Conservation (phyloP, 2,888 invertebrate genomes). For the Girardia tigrina region DNA sequence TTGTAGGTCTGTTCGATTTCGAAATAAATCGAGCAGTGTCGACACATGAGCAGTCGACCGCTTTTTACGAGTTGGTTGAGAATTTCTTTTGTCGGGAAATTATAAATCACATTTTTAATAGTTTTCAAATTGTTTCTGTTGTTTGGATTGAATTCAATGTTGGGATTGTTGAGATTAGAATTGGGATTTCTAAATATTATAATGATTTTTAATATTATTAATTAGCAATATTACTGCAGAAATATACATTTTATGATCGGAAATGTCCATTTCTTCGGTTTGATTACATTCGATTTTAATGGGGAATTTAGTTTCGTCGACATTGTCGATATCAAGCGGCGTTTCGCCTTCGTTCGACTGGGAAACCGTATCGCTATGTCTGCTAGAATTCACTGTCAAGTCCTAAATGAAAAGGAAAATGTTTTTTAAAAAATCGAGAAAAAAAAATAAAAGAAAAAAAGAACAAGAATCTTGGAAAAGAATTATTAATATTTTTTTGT, state of each 20-base stretch:
- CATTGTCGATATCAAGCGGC: slow-evolving; percentile 1
- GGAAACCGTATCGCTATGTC: slow-evolving; percentile 15
- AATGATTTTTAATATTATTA: background rate
- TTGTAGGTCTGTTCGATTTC: background rate
- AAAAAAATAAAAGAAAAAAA: no score
- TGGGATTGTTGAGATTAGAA: background rate
- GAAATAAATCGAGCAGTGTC: slow-evolving; percentile 9
- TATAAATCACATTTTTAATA: background rate
- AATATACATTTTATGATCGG: slow-evolving; percentile 14
- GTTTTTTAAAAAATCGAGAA: background rate
- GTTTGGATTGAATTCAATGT: background rate
- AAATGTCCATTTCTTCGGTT: background rate
- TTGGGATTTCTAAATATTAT: background rate
- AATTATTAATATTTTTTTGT: no score
- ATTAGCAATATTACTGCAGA: no score
- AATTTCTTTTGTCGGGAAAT: slow-evolving; percentile 2
- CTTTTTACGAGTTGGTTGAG: background rate
- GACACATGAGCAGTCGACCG: background rate
- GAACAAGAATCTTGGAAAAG: no score
- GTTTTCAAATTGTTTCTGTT: background rate
- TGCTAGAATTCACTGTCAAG: background rate
- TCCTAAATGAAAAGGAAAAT: background rate
- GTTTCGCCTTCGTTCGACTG: background rate
- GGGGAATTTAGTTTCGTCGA: background rate
- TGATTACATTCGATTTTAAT: background rate